These are phyloP conservation scores for Ryuthela nishihirai DNA, from an alignment of 2,888 invertebrate genomes.

Conservation along the genomic window DNA sequence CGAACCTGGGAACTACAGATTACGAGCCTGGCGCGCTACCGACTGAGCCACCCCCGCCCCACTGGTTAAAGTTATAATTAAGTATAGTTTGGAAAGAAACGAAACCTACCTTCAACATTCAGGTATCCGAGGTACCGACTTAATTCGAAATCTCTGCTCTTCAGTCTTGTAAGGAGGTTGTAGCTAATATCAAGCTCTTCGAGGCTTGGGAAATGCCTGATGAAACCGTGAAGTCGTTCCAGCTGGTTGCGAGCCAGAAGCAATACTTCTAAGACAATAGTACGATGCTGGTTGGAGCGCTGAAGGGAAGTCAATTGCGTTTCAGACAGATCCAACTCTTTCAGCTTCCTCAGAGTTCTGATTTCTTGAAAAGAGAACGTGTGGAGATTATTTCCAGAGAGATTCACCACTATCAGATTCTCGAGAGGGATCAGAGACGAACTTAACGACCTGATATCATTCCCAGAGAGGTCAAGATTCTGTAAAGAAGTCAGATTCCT, in stretches of 20 bases:
- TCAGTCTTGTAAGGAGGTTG: slow-evolving; percentile 12
- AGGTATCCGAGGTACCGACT: slow-evolving; percentile 12
- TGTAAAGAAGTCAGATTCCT: slow-evolving; percentile 8
- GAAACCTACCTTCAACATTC: slow-evolving; percentile 23
- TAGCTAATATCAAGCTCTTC: slow-evolving; percentile 21
- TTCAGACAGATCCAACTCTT: slow-evolving; percentile 19
- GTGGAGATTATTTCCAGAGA: slow-evolving; percentile 11
- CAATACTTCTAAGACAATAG: slow-evolving; percentile 1
- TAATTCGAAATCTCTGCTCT: slow-evolving; percentile 4
- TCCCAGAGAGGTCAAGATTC: slow-evolving; percentile 25
- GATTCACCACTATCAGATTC: slow-evolving; percentile 8
- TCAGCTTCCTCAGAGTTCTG: slow-evolving; percentile 5
- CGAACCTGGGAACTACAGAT: no score
- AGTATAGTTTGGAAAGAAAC: neutral
- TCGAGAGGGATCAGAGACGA: slow-evolving; percentile 9
- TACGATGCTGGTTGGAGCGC: neutral
- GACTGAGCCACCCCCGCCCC: no score
- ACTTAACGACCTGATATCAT: slow-evolving; percentile 6
- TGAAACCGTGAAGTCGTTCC: slow-evolving; percentile 5
- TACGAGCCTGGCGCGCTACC: no score
- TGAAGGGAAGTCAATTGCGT: slow-evolving; percentile 6
- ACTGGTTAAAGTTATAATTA: no score
- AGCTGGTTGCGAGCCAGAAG: slow-evolving; percentile 17
- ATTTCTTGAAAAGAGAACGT: slow-evolving; percentile 18
- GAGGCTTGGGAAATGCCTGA: slow-evolving; percentile 12